phyloP scores from a whole-genome alignment of 2,797 vertebrate genomes.

The Discoglossus pictus region DNA sequence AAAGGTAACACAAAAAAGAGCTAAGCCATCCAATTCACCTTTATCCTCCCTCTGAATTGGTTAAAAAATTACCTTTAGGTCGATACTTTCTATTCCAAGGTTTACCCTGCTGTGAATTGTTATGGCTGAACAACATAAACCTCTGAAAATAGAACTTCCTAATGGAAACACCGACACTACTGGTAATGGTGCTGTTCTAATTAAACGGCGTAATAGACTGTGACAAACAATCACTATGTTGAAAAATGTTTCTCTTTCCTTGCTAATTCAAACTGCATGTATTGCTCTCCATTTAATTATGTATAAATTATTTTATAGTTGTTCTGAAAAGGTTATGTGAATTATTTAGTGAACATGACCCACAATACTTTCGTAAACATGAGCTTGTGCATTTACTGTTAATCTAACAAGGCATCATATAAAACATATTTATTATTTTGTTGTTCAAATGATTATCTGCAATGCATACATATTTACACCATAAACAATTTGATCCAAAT shows the following conservation, averaged over 20 bases:
- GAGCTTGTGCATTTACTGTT: slow-evolving; percentile 33
- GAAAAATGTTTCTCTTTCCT: slow-evolving; percentile 46
- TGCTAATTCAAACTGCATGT: slow-evolving; percentile 45
- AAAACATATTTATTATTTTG: slow-evolving; percentile 28
- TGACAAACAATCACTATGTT: slow-evolving; percentile 50
- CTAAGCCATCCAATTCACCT: slow-evolving; percentile 51
- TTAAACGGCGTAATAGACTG: slow-evolving; percentile 50
- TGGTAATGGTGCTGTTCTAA: slow-evolving; percentile 49
- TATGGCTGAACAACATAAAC: slow-evolving; percentile 49
- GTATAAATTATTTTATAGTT: slow-evolving; percentile 49
- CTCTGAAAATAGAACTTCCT: slow-evolving; percentile 47
- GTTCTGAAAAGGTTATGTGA: slow-evolving; percentile 37
- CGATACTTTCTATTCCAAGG: slow-evolving; percentile 48
- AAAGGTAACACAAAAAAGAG: slow-evolving; percentile 46
- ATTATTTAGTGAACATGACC: slow-evolving; percentile 26
- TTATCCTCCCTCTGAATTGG: slow-evolving; percentile 50
- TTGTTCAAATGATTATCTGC: slow-evolving; percentile 9
- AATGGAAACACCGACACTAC: slow-evolving; percentile 46
- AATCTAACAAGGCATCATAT: slow-evolving; percentile 23
- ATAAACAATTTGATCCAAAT: no score
- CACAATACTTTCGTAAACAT: slow-evolving; percentile 28
- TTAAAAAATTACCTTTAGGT: slow-evolving; percentile 51
- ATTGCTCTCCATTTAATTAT: slow-evolving; percentile 45
- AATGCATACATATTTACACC: no score
- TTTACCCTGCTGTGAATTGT: slow-evolving; percentile 50